Evolutionary conservation across 1,140 invertebrate genomes (phyloP).

Genomic region (Drosophila nasuta): DNA sequence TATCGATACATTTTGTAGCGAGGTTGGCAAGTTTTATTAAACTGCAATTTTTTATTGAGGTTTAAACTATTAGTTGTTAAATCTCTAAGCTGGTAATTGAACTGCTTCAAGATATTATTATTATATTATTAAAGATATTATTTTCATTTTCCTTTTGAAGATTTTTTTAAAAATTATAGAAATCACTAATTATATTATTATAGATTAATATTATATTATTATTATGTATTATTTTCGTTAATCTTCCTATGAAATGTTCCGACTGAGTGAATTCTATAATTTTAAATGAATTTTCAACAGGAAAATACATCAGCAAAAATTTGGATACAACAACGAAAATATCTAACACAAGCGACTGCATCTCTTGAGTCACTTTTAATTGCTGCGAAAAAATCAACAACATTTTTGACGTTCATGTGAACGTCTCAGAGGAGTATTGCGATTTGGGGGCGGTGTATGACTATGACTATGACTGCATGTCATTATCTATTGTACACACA

Average conservation of each 20-base stretch:
- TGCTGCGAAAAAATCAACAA: constrained; percentile 32
- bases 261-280: constrained; percentile 43
- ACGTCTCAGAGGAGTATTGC: constrained; percentile 8
- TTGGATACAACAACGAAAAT: constrained; percentile 15
- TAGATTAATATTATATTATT: too few relatives aligned
- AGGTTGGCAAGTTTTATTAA: too few relatives aligned
- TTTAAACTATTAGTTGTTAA: not conserved
- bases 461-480: not conserved
- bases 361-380: constrained; percentile 45
- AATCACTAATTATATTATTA: too few relatives aligned
- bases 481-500: not conserved
- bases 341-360: not conserved
- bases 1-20: not conserved
- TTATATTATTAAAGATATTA: too few relatives aligned
- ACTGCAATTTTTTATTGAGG: not conserved
- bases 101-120: too few relatives aligned
- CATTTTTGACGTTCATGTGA: constrained; percentile 18
- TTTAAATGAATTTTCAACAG: constrained; percentile 56
- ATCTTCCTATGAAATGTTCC: not conserved
- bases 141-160: too few relatives aligned
- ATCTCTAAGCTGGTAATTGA: too few relatives aligned
- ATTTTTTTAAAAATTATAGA: too few relatives aligned
- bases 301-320: constrained; percentile 54
- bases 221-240: not conserved
- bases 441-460: constrained; percentile 22